Base-by-base conservation (phyloP, 2,797 vertebrate species). In the Notoglanidium macrostoma region DNA sequence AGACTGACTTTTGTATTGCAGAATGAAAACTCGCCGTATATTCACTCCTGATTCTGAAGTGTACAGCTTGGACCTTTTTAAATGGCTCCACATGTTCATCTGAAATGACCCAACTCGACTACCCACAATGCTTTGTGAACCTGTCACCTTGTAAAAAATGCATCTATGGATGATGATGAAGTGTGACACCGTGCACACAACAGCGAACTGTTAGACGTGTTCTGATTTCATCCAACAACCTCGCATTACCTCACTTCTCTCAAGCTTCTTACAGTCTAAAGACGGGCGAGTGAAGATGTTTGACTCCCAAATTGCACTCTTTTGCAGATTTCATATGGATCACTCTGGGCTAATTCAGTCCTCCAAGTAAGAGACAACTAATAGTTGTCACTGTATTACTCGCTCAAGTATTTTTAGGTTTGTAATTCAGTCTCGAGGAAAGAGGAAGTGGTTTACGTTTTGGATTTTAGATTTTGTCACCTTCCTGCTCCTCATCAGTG, bases 1-100 rank as follows among this genome's bases (percentile, higher is more conserved):
- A 86, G 81, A 54, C 85, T 85, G 92, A 88, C 86, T 85, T 88
- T 74, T 74, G 89, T 87, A 49, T 54, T 86, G 12, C 0, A 6
- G 32, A 61, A 59, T 59, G 29, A 59, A 79, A 79, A 35, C 9
- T 26, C 84, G 11, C 11, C 11, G 32, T 67, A 23, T 54, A 54
- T 46, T 49, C 26, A n/a, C 40, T 81, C 40, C 59, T 63, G n/a
- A 65, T 49, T 65, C 44, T 51, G 35, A 46, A 59, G 15, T 57
- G 21, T 80, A 6, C 55, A 21, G n/a, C 19, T 15, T 61, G 72
- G 46, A 74, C 23, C 72, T 59, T 79, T 79, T 40, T 40, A 79
- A 79, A 44, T 12, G 32, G 17, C 77, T 26, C 4, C 19, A 61
- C 55, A 26, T 40, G 6, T 14, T 80, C 32, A 29, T 14, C 40